phyloP scores from a whole-genome alignment of 2,113 vertebrate genomes.

The Myotis lucifugus region DNA sequence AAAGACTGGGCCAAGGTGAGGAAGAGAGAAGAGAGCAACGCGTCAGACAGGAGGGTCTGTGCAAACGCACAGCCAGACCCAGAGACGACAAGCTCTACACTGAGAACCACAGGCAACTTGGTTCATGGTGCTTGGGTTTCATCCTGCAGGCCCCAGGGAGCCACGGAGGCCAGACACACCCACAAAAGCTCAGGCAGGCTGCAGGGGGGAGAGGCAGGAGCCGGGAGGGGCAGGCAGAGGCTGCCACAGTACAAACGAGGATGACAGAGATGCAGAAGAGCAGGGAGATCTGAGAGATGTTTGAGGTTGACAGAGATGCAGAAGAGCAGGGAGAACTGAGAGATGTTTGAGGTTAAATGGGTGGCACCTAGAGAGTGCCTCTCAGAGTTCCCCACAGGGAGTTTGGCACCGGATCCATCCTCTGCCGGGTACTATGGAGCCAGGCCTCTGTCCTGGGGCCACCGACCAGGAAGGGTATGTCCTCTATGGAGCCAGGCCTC shows the following conservation, averaged over 20 bases:
- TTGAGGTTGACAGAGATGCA: too few species aligned
- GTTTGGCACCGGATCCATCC: too few species aligned
- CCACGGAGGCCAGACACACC: neutral
- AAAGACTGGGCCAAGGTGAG: neutral
- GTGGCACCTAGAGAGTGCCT: too few species aligned
- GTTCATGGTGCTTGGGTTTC: neutral
- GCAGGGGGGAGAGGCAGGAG: neutral
- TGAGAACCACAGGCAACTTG: neutral
- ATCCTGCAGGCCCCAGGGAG: neutral
- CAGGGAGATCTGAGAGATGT: neutral
- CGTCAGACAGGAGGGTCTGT: neutral
- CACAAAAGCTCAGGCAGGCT: neutral
- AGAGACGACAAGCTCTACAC: neutral
- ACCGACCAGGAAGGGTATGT: neutral
- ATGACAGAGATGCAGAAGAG: neutral
- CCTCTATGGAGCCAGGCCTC: too few species aligned
- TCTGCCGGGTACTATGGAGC: too few species aligned
- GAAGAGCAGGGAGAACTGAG: too few species aligned
- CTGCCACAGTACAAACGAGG: neutral
- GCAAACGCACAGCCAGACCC: neutral
- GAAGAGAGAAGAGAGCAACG: neutral
- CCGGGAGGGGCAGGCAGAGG: too few species aligned
- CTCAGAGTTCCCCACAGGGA: too few species aligned
- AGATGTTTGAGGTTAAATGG: too few species aligned
- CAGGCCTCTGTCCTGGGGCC: neutral